Evolutionary conservation across 2,113 vertebrate species (phyloP).

Genomic region (Dryoscopus gambensis): DNA sequence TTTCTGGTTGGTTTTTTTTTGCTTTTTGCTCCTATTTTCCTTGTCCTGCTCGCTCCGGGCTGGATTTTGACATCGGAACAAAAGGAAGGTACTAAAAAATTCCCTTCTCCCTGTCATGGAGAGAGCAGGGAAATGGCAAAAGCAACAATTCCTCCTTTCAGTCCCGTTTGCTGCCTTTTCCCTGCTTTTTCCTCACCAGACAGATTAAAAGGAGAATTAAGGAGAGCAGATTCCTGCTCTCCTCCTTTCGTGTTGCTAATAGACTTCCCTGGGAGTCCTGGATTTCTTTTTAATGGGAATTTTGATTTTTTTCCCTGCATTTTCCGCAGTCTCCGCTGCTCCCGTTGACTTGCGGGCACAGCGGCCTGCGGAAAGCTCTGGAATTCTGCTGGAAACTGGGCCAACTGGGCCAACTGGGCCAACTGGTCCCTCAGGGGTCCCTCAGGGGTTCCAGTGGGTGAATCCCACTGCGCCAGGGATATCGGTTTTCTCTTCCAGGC

Average conservation of each 20-base stretch:
- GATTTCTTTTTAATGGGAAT: neutral
- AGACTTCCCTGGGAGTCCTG: neutral
- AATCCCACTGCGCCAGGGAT: neutral
- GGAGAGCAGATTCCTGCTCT: neutral
- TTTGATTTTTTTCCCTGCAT: accelerated
- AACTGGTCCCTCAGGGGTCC: no score
- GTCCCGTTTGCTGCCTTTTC: neutral
- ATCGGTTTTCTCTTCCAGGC: accelerated
- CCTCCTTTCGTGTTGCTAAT: neutral
- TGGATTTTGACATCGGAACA: neutral
- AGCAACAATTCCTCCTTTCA: neutral
- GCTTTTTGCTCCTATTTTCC: neutral
- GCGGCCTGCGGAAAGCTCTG: neutral
- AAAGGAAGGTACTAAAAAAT: neutral
- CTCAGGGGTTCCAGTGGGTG: neutral
- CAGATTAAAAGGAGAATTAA: neutral
- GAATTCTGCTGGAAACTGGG: neutral
- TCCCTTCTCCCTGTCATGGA: neutral
- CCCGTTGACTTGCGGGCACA: neutral
- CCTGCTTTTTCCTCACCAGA: neutral
- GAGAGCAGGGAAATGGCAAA: neutral
- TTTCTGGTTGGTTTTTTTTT: neutral
- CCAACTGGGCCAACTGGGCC: neutral
- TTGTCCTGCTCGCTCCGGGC: accelerated
- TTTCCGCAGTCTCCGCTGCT: neutral